A percentile compares a stretch with the other conserved stretches of the same genome.
Evolutionary conservation across 2,888 invertebrate species (phyloP).

Genomic region (Griposia aprilina): DNA sequence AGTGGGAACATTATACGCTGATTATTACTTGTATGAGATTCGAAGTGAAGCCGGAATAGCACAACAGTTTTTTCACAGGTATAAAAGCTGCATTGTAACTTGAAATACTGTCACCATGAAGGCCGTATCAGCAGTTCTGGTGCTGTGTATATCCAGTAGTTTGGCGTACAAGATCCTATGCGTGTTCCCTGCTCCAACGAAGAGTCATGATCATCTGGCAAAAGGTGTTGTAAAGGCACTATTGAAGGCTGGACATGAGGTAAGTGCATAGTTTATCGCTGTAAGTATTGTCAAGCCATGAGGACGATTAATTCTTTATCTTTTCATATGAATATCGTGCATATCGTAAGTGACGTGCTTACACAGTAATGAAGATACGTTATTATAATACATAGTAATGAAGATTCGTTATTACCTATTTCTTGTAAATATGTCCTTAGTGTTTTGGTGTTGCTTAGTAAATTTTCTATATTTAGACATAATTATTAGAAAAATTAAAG

Average conservation of each 20-base stretch:
- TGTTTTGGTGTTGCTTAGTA: too few relatives aligned
- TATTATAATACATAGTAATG: too few relatives aligned
- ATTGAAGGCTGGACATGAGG: slow-evolving; percentile 79
- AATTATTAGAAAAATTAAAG: too few relatives aligned
- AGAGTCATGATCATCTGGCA: slow-evolving; percentile 76
- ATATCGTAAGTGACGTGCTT: too few relatives aligned
- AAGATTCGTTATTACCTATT: too few relatives aligned
- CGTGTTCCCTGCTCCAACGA: slow-evolving; percentile 74
- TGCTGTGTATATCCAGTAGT: slow-evolving; percentile 51
- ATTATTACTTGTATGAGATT: not conserved
- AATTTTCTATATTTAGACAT: too few relatives aligned
- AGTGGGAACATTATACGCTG: too few relatives aligned
- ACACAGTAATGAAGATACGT: too few relatives aligned
- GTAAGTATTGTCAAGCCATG: too few relatives aligned
- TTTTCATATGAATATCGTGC: too few relatives aligned
- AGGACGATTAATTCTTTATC: too few relatives aligned
- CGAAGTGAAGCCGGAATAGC: not conserved
- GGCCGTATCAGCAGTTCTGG: slow-evolving; percentile 38
- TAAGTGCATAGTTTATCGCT: slow-evolving; percentile 44
- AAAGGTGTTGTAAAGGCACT: slow-evolving; percentile 76
- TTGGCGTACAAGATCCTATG: slow-evolving; percentile 76
- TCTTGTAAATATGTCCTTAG: too few relatives aligned
- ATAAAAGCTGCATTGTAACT: not conserved
- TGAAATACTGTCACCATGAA: slow-evolving; percentile 43
- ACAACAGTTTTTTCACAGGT: not conserved